Conservation (phyloP, 2,797 vertebrate species). For the Alectoris magna region DNA sequence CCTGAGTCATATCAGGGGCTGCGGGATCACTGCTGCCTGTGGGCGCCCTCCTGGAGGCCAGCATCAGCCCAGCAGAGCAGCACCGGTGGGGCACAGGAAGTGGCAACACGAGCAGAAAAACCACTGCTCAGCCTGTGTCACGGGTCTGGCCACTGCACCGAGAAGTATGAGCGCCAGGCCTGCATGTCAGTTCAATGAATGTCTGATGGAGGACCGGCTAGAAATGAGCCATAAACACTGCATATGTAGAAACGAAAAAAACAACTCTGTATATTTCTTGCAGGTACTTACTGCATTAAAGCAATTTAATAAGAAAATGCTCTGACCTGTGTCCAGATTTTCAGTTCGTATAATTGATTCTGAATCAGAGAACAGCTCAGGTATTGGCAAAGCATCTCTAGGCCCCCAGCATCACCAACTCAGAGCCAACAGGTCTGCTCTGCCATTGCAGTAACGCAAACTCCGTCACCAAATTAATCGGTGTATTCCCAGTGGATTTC, state of each 20-base stretch:
- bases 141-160: background rate
- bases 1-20: background rate
- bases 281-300: background rate
- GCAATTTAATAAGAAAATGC: background rate
- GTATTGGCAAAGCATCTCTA: background rate
- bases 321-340: background rate
- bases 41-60: background rate
- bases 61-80: background rate
- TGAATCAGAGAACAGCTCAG: background rate
- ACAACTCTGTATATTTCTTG: background rate
- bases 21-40: background rate
- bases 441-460: background rate
- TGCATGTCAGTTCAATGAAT: background rate
- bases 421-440: background rate
- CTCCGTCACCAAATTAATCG: background rate
- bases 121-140: fast-evolving
- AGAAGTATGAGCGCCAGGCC: background rate
- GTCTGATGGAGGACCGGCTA: background rate
- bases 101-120: background rate
- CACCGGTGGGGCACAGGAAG: background rate
- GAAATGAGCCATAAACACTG: background rate
- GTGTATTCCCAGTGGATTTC: background rate
- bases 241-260: background rate
- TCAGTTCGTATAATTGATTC: background rate
- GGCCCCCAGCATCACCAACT: background rate